Percentiles rank a stretch among this genome's conserved stretches.
These are phyloP conservation scores for Semicossyphus pulcher DNA, from an alignment of 2,113 vertebrate genomes.

Conservation along the genomic window DNA sequence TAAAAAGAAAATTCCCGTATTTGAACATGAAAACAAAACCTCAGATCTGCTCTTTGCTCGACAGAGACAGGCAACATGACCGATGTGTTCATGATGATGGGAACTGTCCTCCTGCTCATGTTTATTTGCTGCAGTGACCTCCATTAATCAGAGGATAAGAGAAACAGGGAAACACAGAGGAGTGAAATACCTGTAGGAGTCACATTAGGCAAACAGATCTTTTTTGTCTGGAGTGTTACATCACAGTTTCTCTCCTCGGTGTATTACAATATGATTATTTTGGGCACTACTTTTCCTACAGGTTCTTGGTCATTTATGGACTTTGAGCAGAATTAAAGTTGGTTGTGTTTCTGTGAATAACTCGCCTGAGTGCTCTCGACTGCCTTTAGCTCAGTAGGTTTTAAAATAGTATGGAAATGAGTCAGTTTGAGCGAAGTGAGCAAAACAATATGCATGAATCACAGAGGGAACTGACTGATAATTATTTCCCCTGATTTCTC, in stretches of 20 bases:
- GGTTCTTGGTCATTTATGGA: not conserved
- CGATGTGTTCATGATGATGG: not conserved
- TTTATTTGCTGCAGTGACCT: conserved; percentile 15
- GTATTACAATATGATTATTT: no score
- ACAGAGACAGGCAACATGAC: not conserved
- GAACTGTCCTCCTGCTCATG: not conserved
- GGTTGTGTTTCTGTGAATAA: not conserved
- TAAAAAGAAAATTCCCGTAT: no score
- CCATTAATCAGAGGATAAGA: conserved; percentile 34
- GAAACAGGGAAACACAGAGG: conserved; percentile 12
- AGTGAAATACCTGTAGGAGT: conserved; percentile 15
- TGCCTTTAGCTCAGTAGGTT: not conserved
- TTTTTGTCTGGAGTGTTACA: not conserved
- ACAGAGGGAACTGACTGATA: not conserved
- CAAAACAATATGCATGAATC: not conserved
- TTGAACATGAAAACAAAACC: not conserved
- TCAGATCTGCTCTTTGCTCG: no score
- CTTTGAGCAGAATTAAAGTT: not conserved
- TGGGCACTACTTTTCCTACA: no score
- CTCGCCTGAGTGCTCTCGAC: not conserved
- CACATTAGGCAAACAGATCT: conserved; percentile 21
- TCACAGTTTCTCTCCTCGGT: not conserved
- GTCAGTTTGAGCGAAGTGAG: not conserved
- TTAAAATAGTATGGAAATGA: conserved; percentile 11
- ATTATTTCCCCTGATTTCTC: not conserved